Evolutionary conservation across 2,113 vertebrate species (phyloP).

Genomic region (Phrynocephalus versicolor): DNA sequence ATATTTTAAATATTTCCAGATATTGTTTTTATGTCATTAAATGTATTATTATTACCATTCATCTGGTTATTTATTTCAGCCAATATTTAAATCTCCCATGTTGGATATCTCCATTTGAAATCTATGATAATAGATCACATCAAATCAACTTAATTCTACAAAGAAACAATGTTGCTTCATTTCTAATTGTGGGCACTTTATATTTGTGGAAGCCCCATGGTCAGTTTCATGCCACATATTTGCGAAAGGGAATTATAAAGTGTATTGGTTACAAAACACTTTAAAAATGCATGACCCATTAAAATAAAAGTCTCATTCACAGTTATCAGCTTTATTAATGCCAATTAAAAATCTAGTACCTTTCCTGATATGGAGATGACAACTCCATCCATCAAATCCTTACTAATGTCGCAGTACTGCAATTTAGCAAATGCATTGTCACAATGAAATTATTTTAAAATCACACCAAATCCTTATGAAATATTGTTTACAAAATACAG

Average conservation of each 20-base stretch:
- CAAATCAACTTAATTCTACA: neutral
- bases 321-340: constrained; percentile 43
- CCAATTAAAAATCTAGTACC: constrained; percentile 45
- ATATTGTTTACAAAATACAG: constrained; percentile 44
- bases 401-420: constrained; percentile 28
- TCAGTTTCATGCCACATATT: neutral
- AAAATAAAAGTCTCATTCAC: constrained; percentile 22
- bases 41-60: neutral
- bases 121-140: neutral
- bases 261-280: constrained; percentile 1
- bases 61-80: neutral
- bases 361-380: constrained; percentile 42
- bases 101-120: neutral
- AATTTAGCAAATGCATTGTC: constrained; percentile 44
- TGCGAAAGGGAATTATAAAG: neutral
- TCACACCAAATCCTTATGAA: constrained; percentile 41
- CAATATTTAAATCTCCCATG: neutral
- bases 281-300: constrained; percentile 15
- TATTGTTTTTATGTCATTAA: no score
- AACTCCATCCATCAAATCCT: constrained; percentile 37
- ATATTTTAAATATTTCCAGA: no score
- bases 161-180: neutral
- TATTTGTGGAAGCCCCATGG: neutral
- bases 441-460: constrained; percentile 43
- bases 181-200: neutral